These are phyloP conservation scores for Ceratina japonica DNA, from an alignment of 1,140 invertebrate species.

Conservation along the genomic window DNA sequence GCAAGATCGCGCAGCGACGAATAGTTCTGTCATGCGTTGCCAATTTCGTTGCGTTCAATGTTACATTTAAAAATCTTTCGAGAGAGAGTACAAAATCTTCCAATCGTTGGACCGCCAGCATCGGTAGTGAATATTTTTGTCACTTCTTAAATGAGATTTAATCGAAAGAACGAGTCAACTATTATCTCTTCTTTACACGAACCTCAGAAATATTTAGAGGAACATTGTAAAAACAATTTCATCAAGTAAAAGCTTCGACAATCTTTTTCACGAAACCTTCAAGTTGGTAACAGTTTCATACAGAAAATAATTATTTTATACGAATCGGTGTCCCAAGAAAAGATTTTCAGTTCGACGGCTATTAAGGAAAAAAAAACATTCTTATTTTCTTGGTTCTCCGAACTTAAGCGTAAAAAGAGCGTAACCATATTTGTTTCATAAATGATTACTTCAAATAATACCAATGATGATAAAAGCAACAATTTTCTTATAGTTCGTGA, in stretches of 20 bases:
- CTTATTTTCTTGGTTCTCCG: background rate
- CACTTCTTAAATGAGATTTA: background rate
- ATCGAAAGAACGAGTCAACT: too few relatives aligned
- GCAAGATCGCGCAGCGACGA: too few relatives aligned
- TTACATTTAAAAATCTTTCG: background rate
- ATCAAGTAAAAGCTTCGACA: background rate
- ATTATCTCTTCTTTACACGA: too few relatives aligned
- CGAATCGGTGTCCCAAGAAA: background rate
- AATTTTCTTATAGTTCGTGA: background rate
- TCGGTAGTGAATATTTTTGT: background rate
- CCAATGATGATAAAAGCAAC: background rate
- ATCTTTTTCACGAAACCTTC: constrained; percentile 11
- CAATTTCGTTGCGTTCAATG: background rate
- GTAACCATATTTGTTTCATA: too few relatives aligned
- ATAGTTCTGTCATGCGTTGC: background rate
- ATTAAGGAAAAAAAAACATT: constrained; percentile 17
- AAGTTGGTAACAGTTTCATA: constrained; percentile 21
- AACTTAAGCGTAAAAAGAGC: too few relatives aligned
- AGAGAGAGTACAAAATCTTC: constrained; percentile 10
- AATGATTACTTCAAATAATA: too few relatives aligned
- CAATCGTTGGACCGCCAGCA: background rate
- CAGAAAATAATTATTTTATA: constrained; percentile 2
- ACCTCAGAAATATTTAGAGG: too few relatives aligned
- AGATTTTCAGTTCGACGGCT: constrained; percentile 35
- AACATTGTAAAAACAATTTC: background rate